These are phyloP conservation scores for Pteromalus puparum DNA, from an alignment of 1,140 invertebrate species.

Conservation along the genomic window DNA sequence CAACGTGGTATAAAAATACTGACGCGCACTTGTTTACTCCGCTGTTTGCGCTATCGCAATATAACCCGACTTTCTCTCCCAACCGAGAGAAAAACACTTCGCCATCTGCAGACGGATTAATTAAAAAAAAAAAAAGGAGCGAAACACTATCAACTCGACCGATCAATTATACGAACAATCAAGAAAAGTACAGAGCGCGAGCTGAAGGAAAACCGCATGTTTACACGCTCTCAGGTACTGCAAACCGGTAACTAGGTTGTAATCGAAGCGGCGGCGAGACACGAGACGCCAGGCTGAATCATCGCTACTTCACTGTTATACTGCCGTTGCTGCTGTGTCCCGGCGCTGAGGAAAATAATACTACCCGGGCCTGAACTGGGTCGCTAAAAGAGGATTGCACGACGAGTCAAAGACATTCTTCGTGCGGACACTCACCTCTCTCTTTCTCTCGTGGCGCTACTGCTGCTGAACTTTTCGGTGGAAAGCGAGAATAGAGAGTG, in stretches of 20 bases:
- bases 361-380: neutral
- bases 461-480: neutral
- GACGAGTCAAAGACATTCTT: slow-evolving; percentile 13
- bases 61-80: too few species aligned
- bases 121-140: too few species aligned
- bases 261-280: neutral
- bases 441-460: too few species aligned
- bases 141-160: neutral
- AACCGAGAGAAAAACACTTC: too few species aligned
- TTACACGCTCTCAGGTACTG: neutral
- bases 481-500: neutral
- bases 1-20: too few species aligned
- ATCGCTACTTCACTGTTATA: neutral
- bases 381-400: slow-evolving; percentile 6
- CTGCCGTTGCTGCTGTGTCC: neutral
- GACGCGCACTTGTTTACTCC: too few species aligned
- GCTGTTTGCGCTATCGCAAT: too few species aligned
- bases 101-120: too few species aligned
- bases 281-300: neutral
- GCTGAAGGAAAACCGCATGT: neutral
- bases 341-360: slow-evolving; percentile 5
- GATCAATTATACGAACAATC: neutral
- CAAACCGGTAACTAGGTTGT: neutral
- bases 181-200: neutral
- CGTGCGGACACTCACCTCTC: slow-evolving; percentile 16